Evolutionary conservation across 2,113 vertebrate genomes (phyloP).

Genomic region (Amblyornis subalaris): DNA sequence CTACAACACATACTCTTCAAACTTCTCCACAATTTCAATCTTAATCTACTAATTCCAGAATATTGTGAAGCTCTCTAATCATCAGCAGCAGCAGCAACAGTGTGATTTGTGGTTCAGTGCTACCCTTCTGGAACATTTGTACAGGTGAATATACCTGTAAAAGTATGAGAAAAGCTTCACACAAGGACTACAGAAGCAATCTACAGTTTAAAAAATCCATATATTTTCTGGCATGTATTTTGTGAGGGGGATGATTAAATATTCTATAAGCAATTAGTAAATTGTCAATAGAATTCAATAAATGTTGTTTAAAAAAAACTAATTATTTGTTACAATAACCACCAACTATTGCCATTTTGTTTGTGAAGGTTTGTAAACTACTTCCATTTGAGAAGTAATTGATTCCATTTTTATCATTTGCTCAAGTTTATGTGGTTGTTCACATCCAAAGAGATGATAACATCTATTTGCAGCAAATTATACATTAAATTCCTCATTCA

Average conservation of each 20-base stretch:
- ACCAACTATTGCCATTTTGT: slow-evolving; percentile 67
- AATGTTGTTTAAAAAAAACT: slow-evolving; percentile 71
- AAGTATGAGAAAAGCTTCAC: not conserved
- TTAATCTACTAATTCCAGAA: not conserved
- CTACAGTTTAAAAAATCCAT: slow-evolving; percentile 6
- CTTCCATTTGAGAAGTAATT: slow-evolving; percentile 80
- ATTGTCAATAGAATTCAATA: slow-evolving; percentile 74
- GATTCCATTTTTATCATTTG: slow-evolving; percentile 83
- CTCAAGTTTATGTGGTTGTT: slow-evolving; percentile 78
- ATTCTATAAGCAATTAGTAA: slow-evolving; percentile 67
- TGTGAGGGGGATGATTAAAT: slow-evolving; percentile 15
- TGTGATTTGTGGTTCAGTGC: not conserved
- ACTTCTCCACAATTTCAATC: not conserved
- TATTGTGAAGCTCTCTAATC: not conserved
- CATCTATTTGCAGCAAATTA: slow-evolving; percentile 84
- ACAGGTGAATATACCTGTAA: not conserved
- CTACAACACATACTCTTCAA: not conserved
- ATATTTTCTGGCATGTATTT: not conserved
- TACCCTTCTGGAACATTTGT: not conserved
- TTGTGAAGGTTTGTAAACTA: slow-evolving; percentile 78
- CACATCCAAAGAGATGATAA: slow-evolving; percentile 80
- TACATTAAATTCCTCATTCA: slow-evolving; percentile 83
- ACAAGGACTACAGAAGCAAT: not conserved
- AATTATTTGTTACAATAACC: slow-evolving; percentile 80
- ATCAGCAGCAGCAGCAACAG: not conserved